A percentile compares a stretch with the other conserved stretches of the same genome.
Conservation (phyloP, 2,113 vertebrate genomes). For the Podarcis cretensis region DNA sequence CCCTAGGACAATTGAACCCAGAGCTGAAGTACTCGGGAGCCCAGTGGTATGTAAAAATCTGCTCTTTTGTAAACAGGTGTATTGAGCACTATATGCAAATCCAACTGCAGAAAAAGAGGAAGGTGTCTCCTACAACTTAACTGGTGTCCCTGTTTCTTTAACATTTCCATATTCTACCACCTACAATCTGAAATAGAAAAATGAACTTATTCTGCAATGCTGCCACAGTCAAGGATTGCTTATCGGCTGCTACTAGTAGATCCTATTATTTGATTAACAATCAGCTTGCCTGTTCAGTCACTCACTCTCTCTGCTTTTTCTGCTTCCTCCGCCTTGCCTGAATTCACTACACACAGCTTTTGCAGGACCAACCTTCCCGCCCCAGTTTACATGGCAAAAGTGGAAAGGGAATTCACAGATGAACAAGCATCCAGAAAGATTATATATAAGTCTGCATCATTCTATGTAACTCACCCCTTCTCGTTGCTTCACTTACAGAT, state of each 20-base stretch:
- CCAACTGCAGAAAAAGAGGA: not conserved
- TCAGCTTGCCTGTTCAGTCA: conserved; percentile 6
- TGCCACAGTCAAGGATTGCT: conserved; percentile 39
- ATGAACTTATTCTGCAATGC: conserved; percentile 26
- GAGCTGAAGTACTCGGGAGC: not conserved
- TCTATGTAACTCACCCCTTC: not conserved
- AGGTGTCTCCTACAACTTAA: not conserved
- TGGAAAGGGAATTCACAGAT: not conserved
- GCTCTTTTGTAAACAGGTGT: not conserved
- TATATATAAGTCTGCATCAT: not conserved
- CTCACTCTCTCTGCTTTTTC: not conserved
- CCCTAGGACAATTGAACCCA: not conserved
- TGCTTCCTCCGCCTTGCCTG: not conserved
- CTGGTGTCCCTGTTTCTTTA: conserved; percentile 16
- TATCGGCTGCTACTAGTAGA: conserved; percentile 53
- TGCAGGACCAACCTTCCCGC: not conserved
- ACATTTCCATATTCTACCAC: conserved; percentile 9
- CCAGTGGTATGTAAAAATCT: not conserved
- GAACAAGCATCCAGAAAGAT: not conserved
- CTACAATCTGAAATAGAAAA: conserved; percentile 27
- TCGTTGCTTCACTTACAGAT: not conserved
- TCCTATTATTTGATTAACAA: conserved; percentile 67
- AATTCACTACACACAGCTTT: not conserved
- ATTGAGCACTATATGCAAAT: conserved; percentile 17
- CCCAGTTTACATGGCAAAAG: not conserved